A percentile compares a stretch with the other conserved stretches of the same genome.
phyloP scores from a whole-genome alignment of 2,113 vertebrate genomes.

The Ascaphus truei region DNA sequence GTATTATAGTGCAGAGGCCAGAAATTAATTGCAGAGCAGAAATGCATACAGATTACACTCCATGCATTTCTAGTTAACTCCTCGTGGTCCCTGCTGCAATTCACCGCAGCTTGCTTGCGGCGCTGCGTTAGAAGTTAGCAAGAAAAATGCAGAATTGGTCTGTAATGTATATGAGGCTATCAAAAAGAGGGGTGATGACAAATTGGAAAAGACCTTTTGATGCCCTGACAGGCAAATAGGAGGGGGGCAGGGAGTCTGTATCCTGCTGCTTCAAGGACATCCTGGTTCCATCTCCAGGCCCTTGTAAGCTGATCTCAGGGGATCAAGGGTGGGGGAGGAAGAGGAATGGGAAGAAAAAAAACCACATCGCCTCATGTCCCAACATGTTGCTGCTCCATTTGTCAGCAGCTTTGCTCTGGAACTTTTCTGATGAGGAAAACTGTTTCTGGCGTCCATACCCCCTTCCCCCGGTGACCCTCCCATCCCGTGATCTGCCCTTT shows the following conservation, averaged over 20 bases:
- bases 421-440: no score
- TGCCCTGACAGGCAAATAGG: neutral
- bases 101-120: no score
- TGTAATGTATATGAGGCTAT: neutral
- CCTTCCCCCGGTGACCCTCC: no score
- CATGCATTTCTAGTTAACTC: no score
- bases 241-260: neutral
- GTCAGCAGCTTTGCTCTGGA: no score
- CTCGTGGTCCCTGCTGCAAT: no score
- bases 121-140: neutral
- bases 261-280: conserved; percentile 22
- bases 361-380: neutral
- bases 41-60: no score
- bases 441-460: no score
- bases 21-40: no score
- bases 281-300: neutral
- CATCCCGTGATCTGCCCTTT: no score
- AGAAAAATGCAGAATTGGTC: neutral
- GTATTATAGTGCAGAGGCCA: no score
- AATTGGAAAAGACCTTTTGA: conserved; percentile 17
- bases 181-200: neutral
- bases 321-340: conserved; percentile 3
- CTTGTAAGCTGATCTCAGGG: conserved; percentile 29
- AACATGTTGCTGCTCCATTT: neutral
- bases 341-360: neutral